Evolutionary conservation across 2,113 vertebrate species (phyloP).

Genomic region (Zosterops hypoxanthus): DNA sequence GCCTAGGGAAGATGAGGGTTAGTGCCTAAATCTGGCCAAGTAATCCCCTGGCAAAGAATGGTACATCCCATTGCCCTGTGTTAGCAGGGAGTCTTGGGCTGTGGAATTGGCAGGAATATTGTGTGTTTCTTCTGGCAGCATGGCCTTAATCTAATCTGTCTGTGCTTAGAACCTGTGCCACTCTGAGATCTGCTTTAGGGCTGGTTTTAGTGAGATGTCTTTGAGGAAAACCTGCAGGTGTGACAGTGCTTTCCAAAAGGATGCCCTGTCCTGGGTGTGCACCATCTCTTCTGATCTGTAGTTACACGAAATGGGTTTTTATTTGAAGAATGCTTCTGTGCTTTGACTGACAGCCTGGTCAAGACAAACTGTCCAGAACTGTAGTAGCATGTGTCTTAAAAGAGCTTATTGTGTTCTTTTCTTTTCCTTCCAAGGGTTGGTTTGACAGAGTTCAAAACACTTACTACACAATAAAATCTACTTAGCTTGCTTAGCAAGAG

Average conservation of each 20-base stretch:
- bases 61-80: background rate
- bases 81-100: background rate
- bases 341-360: background rate
- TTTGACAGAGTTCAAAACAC: background rate
- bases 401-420: background rate
- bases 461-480: background rate
- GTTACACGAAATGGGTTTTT: background rate
- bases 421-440: background rate
- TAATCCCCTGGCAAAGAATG: fast-evolving
- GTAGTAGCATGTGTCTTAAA: background rate
- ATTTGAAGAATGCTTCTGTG: background rate
- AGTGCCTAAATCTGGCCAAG: background rate
- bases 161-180: background rate
- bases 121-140: background rate
- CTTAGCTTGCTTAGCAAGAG: background rate
- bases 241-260: background rate
- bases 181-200: background rate
- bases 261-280: background rate
- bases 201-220: background rate
- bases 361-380: background rate
- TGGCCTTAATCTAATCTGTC: background rate
- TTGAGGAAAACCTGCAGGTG: background rate
- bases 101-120: background rate
- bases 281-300: background rate
- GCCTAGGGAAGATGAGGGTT: background rate